Evolutionary conservation across 2,797 vertebrate species (phyloP).

Genomic region (Chloroceryle amazona): DNA sequence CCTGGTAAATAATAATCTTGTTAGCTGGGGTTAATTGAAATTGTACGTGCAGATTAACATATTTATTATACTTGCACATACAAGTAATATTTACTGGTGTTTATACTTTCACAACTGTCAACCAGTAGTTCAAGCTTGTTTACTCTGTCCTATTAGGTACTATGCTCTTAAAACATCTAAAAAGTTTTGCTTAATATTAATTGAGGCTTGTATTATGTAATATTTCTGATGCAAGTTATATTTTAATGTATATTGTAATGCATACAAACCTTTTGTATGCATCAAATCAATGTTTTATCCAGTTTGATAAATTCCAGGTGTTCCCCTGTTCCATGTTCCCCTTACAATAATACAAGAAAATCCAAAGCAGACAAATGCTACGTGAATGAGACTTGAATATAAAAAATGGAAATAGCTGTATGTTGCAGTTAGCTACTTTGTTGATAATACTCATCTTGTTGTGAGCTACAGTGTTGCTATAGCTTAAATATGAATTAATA

Average conservation of each 20-base stretch:
- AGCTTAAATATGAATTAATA: neutral
- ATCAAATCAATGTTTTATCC: neutral
- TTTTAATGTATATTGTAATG: neutral
- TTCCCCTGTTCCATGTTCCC: neutral
- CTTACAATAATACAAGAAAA: neutral
- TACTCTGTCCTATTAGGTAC: neutral
- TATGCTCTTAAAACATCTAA: neutral
- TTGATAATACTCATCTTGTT: neutral
- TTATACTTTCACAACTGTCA: neutral
- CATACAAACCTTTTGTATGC: neutral
- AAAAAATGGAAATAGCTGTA: neutral
- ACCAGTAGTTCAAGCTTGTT: neutral
- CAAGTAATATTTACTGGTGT: neutral
- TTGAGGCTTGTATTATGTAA: neutral
- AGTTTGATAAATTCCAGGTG: neutral
- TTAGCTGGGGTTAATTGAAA: neutral
- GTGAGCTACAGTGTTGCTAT: neutral
- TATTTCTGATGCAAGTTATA: neutral
- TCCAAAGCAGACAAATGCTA: neutral
- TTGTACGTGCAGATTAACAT: neutral
- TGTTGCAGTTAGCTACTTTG: neutral
- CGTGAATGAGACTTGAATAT: neutral
- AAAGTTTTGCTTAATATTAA: neutral
- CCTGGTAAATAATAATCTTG: neutral
- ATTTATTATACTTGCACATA: neutral